Conservation (phyloP, 2,113 vertebrate species). For the Diphyllodes magnificus region DNA sequence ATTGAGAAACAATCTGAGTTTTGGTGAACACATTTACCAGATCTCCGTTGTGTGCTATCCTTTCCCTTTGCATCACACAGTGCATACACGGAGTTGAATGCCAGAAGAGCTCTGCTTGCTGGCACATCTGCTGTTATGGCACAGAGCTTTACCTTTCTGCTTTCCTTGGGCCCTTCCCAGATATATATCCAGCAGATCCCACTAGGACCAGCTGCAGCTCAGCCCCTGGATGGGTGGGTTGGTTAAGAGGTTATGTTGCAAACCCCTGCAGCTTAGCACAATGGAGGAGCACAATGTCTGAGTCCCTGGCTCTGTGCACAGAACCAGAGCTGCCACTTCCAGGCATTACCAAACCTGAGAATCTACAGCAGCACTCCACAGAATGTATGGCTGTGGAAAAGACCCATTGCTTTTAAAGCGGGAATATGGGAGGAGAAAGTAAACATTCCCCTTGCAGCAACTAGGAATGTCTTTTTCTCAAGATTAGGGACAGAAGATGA, state of each 20-base stretch:
- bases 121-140: neutral
- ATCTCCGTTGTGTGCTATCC: neutral
- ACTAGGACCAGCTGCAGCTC: neutral
- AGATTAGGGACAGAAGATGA: neutral
- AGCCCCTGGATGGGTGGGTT: fast-evolving
- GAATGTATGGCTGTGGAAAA: neutral
- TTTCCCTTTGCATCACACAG: neutral
- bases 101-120: neutral
- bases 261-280: neutral
- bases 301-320: neutral
- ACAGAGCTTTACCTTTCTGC: neutral
- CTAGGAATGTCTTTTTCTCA: neutral
- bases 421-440: neutral
- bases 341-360: neutral
- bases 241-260: neutral
- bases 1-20: neutral
- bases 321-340: neutral
- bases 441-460: neutral
- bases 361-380: neutral
- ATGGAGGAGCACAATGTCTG: neutral
- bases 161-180: neutral
- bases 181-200: neutral
- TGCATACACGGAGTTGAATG: fast-evolving
- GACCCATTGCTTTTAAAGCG: neutral
- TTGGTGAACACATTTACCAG: neutral